These are phyloP conservation scores for Diploptera punctata DNA, from an alignment of 2,888 invertebrate genomes.

Conservation along the genomic window DNA sequence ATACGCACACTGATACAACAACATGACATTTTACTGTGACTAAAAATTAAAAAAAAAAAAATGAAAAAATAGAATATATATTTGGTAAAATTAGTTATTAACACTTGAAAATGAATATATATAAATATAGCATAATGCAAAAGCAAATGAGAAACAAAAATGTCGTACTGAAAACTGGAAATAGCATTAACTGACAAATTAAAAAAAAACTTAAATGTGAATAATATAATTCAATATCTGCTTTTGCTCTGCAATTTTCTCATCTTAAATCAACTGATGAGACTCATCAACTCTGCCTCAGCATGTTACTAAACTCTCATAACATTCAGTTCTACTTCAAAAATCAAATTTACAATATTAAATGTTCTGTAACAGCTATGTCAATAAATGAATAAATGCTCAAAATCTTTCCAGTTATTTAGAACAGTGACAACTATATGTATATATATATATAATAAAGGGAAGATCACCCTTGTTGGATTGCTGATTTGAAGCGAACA, in stretches of 20 bases:
- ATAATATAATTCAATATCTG: too few species aligned
- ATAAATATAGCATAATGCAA: not conserved
- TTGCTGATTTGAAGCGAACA: too few species aligned
- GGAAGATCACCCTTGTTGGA: not conserved
- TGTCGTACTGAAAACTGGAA: not conserved
- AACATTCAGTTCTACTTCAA: too few species aligned
- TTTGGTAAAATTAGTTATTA: not conserved
- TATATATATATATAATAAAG: not conserved
- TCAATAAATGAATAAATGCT: conserved; percentile 2
- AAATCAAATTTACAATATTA: not conserved
- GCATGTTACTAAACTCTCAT: too few species aligned
- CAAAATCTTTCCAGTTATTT: not conserved
- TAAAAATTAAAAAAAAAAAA: conserved; percentile 28
- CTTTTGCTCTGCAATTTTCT: too few species aligned
- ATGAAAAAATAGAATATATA: not conserved
- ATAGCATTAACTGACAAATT: not conserved
- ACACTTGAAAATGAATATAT: not conserved
- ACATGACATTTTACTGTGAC: conserved; percentile 37
- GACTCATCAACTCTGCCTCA: too few species aligned
- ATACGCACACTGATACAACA: conserved; percentile 30
- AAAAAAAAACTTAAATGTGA: not conserved
- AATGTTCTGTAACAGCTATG: not conserved
- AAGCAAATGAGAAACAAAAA: not conserved
- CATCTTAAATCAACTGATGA: too few species aligned
- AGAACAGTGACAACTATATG: conserved; percentile 12